phyloP scores from a whole-genome alignment of 1,140 invertebrate genomes.

The Meloidogyne hapla region DNA sequence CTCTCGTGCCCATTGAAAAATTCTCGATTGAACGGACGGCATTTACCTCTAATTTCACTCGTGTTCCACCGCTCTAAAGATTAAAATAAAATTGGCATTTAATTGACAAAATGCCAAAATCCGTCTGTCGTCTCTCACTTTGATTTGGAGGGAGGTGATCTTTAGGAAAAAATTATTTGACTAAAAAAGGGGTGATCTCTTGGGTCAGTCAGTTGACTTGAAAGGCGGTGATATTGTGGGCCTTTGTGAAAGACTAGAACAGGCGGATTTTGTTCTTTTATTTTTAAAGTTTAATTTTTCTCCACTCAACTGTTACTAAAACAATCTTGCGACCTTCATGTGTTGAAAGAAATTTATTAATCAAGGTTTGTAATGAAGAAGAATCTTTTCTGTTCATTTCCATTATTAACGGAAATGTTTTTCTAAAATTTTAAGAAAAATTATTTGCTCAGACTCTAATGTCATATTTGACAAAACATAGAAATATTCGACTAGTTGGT shows the following conservation, averaged over 20 bases:
- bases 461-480: no score
- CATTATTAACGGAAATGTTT: neutral
- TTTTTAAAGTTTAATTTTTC: neutral
- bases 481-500: no score
- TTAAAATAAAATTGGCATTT: no score
- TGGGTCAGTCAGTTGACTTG: no score
- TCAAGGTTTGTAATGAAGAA: neutral
- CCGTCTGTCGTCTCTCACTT: no score
- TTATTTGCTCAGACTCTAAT: no score
- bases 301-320: neutral
- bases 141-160: no score
- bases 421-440: neutral
- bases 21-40: conserved; percentile 96
- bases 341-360: neutral
- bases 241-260: neutral
- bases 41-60: conserved; percentile 89
- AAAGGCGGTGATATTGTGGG: no score
- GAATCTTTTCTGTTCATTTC: neutral
- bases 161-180: no score
- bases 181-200: no score
- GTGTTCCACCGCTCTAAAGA: conserved; percentile 85
- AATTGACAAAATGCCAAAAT: no score
- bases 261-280: neutral
- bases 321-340: neutral
- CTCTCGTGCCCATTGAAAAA: conserved; percentile 77